Percentiles rank a stretch among this genome's conserved stretches.
These are phyloP conservation scores for Hylaeus volcanicus DNA, from an alignment of 1,140 invertebrate genomes.

Conservation along the genomic window DNA sequence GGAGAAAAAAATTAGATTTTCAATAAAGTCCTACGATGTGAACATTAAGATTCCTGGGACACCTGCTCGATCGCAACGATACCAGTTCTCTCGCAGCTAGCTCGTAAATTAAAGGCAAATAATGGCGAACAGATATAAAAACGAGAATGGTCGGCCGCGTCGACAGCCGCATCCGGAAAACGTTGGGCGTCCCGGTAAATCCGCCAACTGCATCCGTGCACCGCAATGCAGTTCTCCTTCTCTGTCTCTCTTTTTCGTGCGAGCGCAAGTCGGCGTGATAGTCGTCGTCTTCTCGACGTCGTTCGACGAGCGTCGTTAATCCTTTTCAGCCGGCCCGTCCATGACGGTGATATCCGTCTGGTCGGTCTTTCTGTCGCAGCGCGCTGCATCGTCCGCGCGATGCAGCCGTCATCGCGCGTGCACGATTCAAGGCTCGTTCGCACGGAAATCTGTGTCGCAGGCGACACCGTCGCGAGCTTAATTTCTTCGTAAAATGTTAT, in stretches of 20 bases:
- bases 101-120: background rate
- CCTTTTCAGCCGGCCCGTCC: slow-evolving; percentile 18
- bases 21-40: too few relatives aligned
- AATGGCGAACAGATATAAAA: too few relatives aligned
- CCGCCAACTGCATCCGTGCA: background rate
- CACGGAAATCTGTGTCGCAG: background rate
- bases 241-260: background rate
- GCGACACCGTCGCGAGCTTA: too few relatives aligned
- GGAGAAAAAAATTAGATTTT: too few relatives aligned
- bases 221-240: slow-evolving; percentile 31
- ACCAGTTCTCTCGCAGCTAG: background rate
- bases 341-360: background rate
- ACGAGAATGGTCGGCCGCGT: background rate
- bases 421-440: slow-evolving; percentile 1
- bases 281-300: slow-evolving; percentile 23
- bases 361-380: slow-evolving; percentile 21
- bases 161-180: background rate
- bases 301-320: slow-evolving; percentile 9
- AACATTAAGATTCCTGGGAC: too few relatives aligned
- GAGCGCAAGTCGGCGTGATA: slow-evolving; percentile 3
- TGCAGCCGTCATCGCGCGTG: background rate
- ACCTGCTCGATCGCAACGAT: background rate
- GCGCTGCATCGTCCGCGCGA: background rate
- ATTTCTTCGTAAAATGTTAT: too few relatives aligned
- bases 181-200: slow-evolving; percentile 4